Evolutionary conservation across 2,797 vertebrate species (phyloP).

Genomic region (Cuculus canorus): DNA sequence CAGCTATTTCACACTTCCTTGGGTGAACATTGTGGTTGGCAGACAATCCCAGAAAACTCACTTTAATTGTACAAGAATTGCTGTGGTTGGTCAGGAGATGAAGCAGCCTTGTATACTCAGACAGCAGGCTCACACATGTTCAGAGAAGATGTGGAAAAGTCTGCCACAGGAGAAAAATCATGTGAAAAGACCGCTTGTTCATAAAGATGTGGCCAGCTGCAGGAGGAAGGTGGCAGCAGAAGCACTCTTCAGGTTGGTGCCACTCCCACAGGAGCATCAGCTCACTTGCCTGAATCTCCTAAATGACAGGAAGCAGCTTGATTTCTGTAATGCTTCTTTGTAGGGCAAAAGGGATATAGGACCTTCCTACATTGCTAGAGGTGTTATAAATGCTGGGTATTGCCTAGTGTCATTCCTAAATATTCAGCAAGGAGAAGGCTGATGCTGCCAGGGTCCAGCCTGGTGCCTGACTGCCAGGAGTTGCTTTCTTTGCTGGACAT

Average conservation of each 20-base stretch:
- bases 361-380: neutral
- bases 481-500: neutral
- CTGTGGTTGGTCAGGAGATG: neutral
- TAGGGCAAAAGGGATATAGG: neutral
- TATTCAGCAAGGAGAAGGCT: neutral
- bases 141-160: neutral
- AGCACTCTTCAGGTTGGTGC: neutral
- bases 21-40: neutral
- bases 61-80: neutral
- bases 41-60: neutral
- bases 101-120: neutral
- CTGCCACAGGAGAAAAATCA: neutral
- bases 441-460: neutral
- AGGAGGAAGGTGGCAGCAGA: neutral
- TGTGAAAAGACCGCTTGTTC: neutral
- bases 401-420: neutral
- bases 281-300: neutral
- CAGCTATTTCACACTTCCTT: neutral
- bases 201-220: neutral
- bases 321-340: neutral
- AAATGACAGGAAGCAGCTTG: neutral
- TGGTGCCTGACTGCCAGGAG: neutral
- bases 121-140: accelerated
- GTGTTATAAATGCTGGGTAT: neutral
- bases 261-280: neutral